phyloP scores from a whole-genome alignment of 1,140 invertebrate genomes.

The Riptortus pedestris region DNA sequence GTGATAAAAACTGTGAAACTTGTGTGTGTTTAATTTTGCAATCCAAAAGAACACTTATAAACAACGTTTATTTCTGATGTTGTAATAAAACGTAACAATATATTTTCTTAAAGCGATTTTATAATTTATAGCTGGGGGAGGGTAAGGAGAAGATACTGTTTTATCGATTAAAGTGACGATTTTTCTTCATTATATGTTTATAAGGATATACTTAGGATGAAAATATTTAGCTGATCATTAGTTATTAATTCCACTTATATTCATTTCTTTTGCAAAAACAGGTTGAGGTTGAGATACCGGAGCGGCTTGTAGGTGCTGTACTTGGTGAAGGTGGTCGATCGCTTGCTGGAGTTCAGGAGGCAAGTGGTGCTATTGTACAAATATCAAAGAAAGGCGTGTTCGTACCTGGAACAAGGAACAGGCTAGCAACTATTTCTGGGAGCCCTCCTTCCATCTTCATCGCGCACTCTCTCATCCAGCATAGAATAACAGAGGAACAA shows the following conservation, averaged over 20 bases:
- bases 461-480: conserved; percentile 89
- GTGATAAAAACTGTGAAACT: too few species aligned
- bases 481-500: conserved; percentile 90
- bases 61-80: too few species aligned
- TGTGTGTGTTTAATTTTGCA: too few species aligned
- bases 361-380: conserved; percentile 92
- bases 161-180: background rate
- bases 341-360: conserved; percentile 92
- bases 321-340: conserved; percentile 90
- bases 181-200: background rate
- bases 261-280: conserved; percentile 36
- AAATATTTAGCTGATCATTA: background rate
- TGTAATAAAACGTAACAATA: too few species aligned
- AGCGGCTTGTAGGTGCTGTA: conserved; percentile 91
- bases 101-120: too few species aligned
- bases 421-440: conserved; percentile 91
- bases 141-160: too few species aligned
- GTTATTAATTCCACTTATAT: background rate
- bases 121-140: too few species aligned
- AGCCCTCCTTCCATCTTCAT: conserved; percentile 72
- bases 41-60: too few species aligned
- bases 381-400: conserved; percentile 97
- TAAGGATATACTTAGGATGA: background rate
- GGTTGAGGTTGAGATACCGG: conserved; percentile 81
- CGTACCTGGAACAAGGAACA: conserved; percentile 89